Evolutionary conservation across 2,797 vertebrate genomes (phyloP), one percentile per base, ranked within the genome.

Genomic region (Hapalemur alaotrensis): DNA sequence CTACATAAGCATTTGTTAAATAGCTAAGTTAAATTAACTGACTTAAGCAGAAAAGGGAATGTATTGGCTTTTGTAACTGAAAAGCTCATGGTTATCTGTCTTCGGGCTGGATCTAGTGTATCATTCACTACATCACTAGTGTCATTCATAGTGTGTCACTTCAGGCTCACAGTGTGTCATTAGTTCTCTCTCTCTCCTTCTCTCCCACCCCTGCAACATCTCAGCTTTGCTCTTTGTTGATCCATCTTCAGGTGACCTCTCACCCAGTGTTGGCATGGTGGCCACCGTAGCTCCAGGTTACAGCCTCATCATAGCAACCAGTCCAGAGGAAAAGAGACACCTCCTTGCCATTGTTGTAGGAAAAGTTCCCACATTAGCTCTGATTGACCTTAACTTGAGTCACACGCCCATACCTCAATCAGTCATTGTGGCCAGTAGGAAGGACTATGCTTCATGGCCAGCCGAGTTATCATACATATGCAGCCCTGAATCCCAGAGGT

Each of bases 1-100:
- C n/a, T 43, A 23, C 20, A 3, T 63, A 41, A 50, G 41, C 43
- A n/a, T 65, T 38, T 80, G 32, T 20, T 65, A 72, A 91, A 63
- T 30, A 81, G n/a, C 75, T 80, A 81, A 67, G 63, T 81, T 75
- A 83, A 75, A 87, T 75, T 52, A 81, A 91, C 25, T 95, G 59
- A 48, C 18, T 75, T 81, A 73, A n/a, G 48, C 76, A 81, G 25
- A 25, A 87, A 67, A 87, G 57, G 8, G 25, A 48, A 32, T 15
- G 30, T 65, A 46, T 61, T 86, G 43, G 18, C 23, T 72, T 35
- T 72, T 80, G 23, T n/a, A 80, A 80, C 28, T 9, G 12, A 63
- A 70, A 79, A 46, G 35, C 54, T 72, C 63, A 7, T 18, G 23
- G 70, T 10, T 76, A 38, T 61, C 7, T 75, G 10, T 90, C 78